These are phyloP conservation scores for Nanorana parkeri DNA, from an alignment of 2,113 vertebrate genomes.

Conservation along the genomic window DNA sequence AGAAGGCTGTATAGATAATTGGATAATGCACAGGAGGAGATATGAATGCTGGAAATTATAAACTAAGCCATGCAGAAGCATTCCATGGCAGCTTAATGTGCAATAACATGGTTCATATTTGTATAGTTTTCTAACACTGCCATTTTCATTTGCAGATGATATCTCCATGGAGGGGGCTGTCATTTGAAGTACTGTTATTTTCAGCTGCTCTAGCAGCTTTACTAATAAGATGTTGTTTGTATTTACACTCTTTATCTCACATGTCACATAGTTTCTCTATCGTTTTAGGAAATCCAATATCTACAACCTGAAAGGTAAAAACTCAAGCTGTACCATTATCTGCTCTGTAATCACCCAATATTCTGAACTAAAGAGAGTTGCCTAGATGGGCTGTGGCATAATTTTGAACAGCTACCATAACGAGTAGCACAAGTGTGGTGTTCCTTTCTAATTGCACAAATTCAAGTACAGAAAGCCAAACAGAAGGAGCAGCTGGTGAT, in stretches of 20 bases:
- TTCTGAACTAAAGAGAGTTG: no score
- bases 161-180: not conserved
- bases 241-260: not conserved
- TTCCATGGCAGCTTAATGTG: not conserved
- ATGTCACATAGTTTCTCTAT: not conserved
- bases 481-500: no score
- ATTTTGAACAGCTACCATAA: no score
- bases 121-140: constrained; percentile 8
- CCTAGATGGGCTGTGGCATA: no score
- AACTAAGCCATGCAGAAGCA: not conserved
- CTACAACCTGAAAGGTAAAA: not conserved
- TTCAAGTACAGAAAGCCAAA: no score
- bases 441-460: no score
- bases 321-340: no score
- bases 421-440: no score
- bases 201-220: not conserved
- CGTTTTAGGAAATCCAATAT: not conserved
- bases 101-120: constrained; percentile 26
- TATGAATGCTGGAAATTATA: constrained; percentile 31
- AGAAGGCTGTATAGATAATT: constrained; percentile 17
- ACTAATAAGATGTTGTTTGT: not conserved
- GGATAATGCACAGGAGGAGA: constrained; percentile 25
- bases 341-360: no score
- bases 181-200: not conserved
- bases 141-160: constrained; percentile 5